A percentile compares a stretch with the other conserved stretches of the same genome.
Evolutionary conservation across 2,888 invertebrate species (phyloP).

Genomic region (Andrena dorsata): DNA sequence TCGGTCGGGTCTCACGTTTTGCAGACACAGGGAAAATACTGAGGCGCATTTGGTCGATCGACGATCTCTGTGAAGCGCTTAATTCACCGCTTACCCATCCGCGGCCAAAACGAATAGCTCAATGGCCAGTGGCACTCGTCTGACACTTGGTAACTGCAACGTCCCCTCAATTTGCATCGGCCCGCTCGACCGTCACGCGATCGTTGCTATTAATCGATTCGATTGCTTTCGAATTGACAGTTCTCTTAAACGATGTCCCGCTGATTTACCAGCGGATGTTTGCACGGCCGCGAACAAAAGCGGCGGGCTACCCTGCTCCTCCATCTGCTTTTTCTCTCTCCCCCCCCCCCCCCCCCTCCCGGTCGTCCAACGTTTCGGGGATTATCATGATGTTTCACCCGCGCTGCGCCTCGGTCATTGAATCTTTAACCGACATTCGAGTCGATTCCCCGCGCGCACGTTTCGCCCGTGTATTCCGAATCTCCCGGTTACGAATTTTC

Average conservation of each 20-base stretch:
- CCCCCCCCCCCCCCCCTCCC: no score
- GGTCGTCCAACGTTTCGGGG: background rate
- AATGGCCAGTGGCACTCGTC: slow-evolving; percentile 47
- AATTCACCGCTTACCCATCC: slow-evolving; percentile 50
- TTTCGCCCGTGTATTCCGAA: slow-evolving; percentile 5
- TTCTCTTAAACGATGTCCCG: slow-evolving; percentile 55
- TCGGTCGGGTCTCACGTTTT: background rate
- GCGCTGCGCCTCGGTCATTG: slow-evolving; percentile 13
- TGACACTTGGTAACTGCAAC: slow-evolving; percentile 52
- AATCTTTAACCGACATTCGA: slow-evolving; percentile 44
- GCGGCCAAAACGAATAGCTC: slow-evolving; percentile 46
- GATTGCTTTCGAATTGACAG: slow-evolving; percentile 66
- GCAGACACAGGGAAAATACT: slow-evolving; percentile 23
- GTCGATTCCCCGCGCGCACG: slow-evolving; percentile 12
- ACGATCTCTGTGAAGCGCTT: slow-evolving; percentile 63
- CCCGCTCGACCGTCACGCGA: slow-evolving; percentile 44
- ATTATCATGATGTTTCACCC: background rate
- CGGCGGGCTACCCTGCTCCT: slow-evolving; percentile 23
- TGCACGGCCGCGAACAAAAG: slow-evolving; percentile 44
- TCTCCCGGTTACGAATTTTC: slow-evolving; percentile 9
- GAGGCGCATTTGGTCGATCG: slow-evolving; percentile 45
- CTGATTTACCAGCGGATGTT: slow-evolving; percentile 55
- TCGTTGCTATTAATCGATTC: slow-evolving; percentile 66
- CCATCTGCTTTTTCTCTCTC: slow-evolving; percentile 39
- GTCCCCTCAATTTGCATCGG: slow-evolving; percentile 56